Conservation (phyloP, 2,113 vertebrate species). For the Pardalotus punctatus region DNA sequence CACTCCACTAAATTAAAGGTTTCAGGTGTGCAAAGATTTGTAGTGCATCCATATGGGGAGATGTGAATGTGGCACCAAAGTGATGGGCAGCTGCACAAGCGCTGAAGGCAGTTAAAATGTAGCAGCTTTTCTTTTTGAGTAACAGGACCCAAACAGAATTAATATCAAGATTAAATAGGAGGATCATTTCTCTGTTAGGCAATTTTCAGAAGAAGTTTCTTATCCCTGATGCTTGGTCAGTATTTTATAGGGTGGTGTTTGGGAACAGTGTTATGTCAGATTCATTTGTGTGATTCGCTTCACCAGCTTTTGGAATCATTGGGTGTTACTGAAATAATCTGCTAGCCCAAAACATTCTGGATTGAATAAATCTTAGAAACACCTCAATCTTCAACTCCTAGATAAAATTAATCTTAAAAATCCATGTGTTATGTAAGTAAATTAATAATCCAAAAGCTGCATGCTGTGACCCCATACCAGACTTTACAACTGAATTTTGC, state of each 20-base stretch:
- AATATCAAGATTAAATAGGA: neutral
- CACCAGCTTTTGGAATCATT: slow-evolving; percentile 27
- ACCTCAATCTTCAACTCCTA: neutral
- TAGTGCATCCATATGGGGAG: neutral
- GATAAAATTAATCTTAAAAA: neutral
- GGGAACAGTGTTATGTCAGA: neutral
- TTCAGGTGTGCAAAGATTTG: neutral
- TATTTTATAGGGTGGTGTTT: slow-evolving; percentile 48
- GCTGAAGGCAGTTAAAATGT: neutral
- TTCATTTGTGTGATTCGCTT: neutral
- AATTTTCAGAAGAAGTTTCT: slow-evolving; percentile 27
- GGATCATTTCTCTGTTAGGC: neutral
- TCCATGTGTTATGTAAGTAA: neutral
- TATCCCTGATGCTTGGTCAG: neutral
- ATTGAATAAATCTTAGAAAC: neutral
- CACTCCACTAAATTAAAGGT: neutral
- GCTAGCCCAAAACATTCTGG: neutral
- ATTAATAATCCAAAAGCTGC: neutral
- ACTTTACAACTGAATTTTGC: neutral
- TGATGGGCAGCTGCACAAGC: neutral
- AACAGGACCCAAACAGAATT: neutral
- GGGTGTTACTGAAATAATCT: neutral
- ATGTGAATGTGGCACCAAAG: neutral
- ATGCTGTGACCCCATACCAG: neutral
- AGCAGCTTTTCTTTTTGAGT: neutral